Percentiles rank a stretch among this genome's conserved stretches.
phyloP scores from a whole-genome alignment of 2,797 vertebrate genomes.

The Cyprinella venusta region DNA sequence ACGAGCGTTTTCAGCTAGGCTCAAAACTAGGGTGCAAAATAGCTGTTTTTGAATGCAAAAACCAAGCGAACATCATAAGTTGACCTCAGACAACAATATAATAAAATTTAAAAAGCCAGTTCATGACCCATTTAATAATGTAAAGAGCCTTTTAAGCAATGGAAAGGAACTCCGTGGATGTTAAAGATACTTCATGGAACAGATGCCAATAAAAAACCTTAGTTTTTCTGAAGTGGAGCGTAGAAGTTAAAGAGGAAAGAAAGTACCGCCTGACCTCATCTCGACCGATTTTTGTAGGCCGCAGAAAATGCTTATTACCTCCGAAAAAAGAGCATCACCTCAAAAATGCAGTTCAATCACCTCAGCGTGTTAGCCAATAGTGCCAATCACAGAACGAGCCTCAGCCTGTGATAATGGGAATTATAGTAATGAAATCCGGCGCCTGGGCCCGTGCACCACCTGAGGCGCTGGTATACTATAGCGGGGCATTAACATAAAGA shows the following conservation, averaged over 20 bases:
- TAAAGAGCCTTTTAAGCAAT: neutral
- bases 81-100: too few species aligned
- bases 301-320: conserved; percentile 17
- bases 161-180: neutral
- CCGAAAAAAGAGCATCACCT: conserved; percentile 34
- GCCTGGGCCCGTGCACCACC: conserved; percentile 74
- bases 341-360: conserved; percentile 66
- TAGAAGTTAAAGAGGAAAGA: neutral
- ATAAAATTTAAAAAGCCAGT: too few species aligned
- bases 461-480: conserved; percentile 72
- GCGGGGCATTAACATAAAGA: conserved; percentile 84
- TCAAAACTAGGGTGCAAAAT: too few species aligned
- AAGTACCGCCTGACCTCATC: neutral
- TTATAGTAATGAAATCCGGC: conserved; percentile 84
- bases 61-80: too few species aligned
- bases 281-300: neutral
- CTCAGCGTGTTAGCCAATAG: conserved; percentile 70
- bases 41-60: too few species aligned
- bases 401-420: conserved; percentile 81
- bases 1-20: too few species aligned
- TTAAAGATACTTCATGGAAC: neutral
- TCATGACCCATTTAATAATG: neutral
- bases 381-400: conserved; percentile 77
- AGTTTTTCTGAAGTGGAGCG: neutral
- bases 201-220: neutral